phyloP scores from a whole-genome alignment of 2,113 vertebrate genomes.

The Cromileptes altivelis region DNA sequence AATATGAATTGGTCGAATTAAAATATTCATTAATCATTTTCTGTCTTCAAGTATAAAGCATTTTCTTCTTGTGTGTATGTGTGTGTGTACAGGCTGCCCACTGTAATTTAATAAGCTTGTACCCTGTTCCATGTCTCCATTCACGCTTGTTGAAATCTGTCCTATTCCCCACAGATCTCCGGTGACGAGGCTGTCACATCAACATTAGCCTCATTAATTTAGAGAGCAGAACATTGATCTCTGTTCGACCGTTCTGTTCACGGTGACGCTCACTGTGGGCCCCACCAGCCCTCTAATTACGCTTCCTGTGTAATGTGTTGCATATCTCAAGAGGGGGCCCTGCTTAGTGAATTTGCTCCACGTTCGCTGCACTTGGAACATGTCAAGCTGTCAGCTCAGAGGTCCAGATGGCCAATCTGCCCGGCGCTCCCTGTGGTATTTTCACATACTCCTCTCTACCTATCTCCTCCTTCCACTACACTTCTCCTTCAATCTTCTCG shows the following conservation, averaged over 20 bases:
- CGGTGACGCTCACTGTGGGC: conserved; percentile 37
- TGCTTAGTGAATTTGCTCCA: conserved; percentile 51
- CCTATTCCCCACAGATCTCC: conserved; percentile 27
- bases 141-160: conserved; percentile 16
- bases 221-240: conserved; percentile 74
- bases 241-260: conserved; percentile 58
- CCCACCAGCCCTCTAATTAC: conserved; percentile 64
- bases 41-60: not conserved
- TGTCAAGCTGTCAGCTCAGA: conserved; percentile 73
- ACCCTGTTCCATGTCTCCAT: conserved; percentile 16
- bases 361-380: conserved; percentile 60
- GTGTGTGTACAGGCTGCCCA: not conserved
- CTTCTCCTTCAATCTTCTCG: not conserved
- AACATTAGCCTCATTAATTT: conserved; percentile 79
- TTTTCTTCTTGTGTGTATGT: not conserved
- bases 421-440: conserved; percentile 40
- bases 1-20: conserved; percentile 81
- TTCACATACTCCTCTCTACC: conserved; percentile 40
- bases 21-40: conserved; percentile 75
- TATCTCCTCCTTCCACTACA: conserved; percentile 7
- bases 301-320: conserved; percentile 61
- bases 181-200: conserved; percentile 62
- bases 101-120: conserved; percentile 33
- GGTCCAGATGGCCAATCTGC: conserved; percentile 79
- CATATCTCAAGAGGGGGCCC: conserved; percentile 50